Percentiles rank a stretch among this genome's conserved stretches.
Evolutionary conservation across 2,113 vertebrate genomes (phyloP).

Genomic region (Cercocebus atys): DNA sequence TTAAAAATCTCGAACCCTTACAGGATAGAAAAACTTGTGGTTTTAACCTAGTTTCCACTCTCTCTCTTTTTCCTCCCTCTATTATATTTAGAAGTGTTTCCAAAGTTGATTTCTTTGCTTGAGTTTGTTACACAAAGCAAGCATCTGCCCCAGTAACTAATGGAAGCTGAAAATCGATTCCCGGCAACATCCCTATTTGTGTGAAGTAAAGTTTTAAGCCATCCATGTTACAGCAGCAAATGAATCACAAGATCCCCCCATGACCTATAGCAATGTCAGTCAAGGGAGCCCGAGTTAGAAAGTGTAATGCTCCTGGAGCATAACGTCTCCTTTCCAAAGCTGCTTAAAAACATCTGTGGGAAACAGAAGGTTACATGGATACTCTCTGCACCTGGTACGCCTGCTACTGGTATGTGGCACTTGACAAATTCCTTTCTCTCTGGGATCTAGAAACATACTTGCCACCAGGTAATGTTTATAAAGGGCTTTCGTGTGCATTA

Average conservation of each 20-base stretch:
- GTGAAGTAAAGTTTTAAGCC: neutral
- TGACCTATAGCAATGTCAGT: neutral
- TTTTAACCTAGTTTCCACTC: neutral
- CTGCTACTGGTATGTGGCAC: rapidly evolving
- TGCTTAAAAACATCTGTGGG: neutral
- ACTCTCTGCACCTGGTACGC: too few relatives aligned
- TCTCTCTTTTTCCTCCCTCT: neutral
- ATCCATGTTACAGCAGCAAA: neutral
- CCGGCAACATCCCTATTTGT: neutral
- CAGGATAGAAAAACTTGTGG: neutral
- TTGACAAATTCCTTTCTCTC: neutral
- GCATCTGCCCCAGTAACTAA: neutral
- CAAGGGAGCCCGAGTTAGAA: too few relatives aligned
- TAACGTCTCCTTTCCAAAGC: neutral
- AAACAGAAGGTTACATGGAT: neutral
- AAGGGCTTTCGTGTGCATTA: neutral
- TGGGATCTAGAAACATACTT: neutral
- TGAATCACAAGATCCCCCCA: rapidly evolving
- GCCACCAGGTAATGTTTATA: neutral
- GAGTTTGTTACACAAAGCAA: conserved; percentile 13
- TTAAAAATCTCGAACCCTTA: neutral
- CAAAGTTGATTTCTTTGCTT: conserved; percentile 31
- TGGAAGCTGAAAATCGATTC: neutral
- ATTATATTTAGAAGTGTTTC: conserved; percentile 17
- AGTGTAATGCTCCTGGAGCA: too few relatives aligned